Percentiles rank a stretch among this genome's conserved stretches.
phyloP scores from a whole-genome alignment of 2,797 vertebrate genomes.

The Sebastes vulpes region DNA sequence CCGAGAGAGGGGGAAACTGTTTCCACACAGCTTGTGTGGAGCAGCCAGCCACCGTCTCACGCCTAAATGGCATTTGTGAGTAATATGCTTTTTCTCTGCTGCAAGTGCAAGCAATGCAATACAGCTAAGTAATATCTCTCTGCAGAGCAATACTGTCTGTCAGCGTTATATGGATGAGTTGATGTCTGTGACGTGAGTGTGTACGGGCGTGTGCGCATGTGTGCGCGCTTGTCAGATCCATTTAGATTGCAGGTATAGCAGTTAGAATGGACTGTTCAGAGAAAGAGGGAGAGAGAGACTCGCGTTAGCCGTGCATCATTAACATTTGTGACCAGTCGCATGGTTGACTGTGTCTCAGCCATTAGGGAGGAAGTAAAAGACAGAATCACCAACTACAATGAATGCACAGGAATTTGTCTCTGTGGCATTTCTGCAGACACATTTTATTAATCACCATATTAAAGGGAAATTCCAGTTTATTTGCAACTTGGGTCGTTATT shows the following conservation, averaged over 20 bases:
- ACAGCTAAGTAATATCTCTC: conserved; percentile 80
- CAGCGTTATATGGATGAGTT: conserved; percentile 77
- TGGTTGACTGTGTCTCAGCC: conserved; percentile 56
- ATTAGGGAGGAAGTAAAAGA: conserved; percentile 40
- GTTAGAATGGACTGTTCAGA: conserved; percentile 57
- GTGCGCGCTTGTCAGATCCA: conserved; percentile 58
- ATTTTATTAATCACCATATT: neutral
- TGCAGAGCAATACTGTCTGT: conserved; percentile 72
- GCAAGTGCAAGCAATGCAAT: conserved; percentile 82
- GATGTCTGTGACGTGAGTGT: conserved; percentile 52
- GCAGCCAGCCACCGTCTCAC: conserved; percentile 60
- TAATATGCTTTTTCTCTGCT: conserved; percentile 76
- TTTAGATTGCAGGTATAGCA: conserved; percentile 70
- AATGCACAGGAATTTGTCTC: neutral
- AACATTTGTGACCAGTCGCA: conserved; percentile 57
- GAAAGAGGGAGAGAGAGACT: conserved; percentile 41
- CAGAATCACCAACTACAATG: conserved; percentile 7
- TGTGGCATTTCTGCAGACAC: neutral
- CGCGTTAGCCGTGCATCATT: conserved; percentile 68
- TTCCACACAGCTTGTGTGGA: conserved; percentile 44
- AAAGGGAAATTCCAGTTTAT: neutral
- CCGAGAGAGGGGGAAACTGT: conserved; percentile 28
- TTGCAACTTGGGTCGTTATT: neutral
- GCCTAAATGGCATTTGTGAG: conserved; percentile 71
- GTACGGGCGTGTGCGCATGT: neutral